These are phyloP conservation scores for Styela clava DNA, from an alignment of 23 tunicate genomes.

Conservation along the genomic window DNA sequence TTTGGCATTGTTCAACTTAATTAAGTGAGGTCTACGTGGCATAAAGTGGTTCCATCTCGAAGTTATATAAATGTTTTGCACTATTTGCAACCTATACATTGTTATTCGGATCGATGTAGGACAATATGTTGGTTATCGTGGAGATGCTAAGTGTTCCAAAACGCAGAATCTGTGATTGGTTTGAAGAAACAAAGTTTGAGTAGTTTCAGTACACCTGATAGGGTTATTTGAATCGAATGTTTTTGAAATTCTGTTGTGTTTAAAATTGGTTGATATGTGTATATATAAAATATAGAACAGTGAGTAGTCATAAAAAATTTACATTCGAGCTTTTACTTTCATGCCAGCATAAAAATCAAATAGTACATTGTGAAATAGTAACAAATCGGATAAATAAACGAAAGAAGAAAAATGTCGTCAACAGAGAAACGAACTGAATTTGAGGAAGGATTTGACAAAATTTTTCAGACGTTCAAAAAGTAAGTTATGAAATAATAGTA, in stretches of 20 bases:
- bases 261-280: too few relatives aligned
- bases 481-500: neutral
- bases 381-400: too few relatives aligned
- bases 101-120: neutral
- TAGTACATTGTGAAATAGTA: too few relatives aligned
- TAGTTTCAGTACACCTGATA: too few relatives aligned
- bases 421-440: neutral
- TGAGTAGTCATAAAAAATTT: too few relatives aligned
- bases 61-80: neutral
- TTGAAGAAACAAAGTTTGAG: too few relatives aligned
- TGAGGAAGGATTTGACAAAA: neutral
- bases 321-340: too few relatives aligned
- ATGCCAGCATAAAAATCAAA: too few relatives aligned
- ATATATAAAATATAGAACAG: too few relatives aligned
- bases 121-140: neutral
- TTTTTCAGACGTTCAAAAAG: slow-evolving; percentile 1
- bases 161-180: neutral
- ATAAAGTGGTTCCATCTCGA: neutral
- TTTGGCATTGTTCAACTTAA: neutral
- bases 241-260: too few relatives aligned
- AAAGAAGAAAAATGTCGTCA: neutral
- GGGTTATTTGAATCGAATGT: too few relatives aligned
- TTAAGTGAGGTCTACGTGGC: neutral
- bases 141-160: neutral
- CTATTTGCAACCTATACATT: neutral